These are phyloP conservation scores for Calliscelio sp. DNA, from an alignment of 2,888 invertebrate genomes.

Conservation along the genomic window DNA sequence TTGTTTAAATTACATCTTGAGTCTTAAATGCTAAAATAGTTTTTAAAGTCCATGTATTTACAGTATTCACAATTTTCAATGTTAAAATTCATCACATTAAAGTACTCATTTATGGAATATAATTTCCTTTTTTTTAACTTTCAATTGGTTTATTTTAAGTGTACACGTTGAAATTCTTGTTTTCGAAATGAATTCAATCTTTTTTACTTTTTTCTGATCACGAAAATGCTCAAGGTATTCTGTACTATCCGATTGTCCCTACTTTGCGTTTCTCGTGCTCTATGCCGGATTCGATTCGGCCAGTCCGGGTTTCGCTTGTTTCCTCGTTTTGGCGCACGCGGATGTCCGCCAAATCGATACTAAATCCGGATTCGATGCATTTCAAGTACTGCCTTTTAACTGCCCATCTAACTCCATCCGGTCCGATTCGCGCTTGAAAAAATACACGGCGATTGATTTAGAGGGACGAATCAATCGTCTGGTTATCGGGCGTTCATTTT, in stretches of 20 bases:
- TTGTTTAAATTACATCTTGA: too few relatives aligned
- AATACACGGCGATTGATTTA: constrained; percentile 71
- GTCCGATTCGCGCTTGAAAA: constrained; percentile 67
- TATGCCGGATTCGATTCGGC: constrained; percentile 63
- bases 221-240: constrained; percentile 51
- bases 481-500: constrained; percentile 58
- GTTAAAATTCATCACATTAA: too few relatives aligned
- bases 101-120: too few relatives aligned
- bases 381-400: constrained; percentile 73
- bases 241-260: constrained; percentile 49
- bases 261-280: constrained; percentile 55
- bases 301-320: constrained; percentile 65
- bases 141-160: too few relatives aligned
- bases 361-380: constrained; percentile 74
- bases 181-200: constrained; percentile 22
- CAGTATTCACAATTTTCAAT: too few relatives aligned
- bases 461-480: constrained; percentile 64
- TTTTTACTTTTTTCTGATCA: constrained; percentile 39
- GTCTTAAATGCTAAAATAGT: too few relatives aligned
- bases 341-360: constrained; percentile 72
- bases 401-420: constrained; percentile 73
- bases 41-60: too few relatives aligned
- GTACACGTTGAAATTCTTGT: neutral
- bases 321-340: constrained; percentile 62
- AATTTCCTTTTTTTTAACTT: too few relatives aligned